phyloP scores from a whole-genome alignment of 2,797 vertebrate species.

The Danio jaintianensis region DNA sequence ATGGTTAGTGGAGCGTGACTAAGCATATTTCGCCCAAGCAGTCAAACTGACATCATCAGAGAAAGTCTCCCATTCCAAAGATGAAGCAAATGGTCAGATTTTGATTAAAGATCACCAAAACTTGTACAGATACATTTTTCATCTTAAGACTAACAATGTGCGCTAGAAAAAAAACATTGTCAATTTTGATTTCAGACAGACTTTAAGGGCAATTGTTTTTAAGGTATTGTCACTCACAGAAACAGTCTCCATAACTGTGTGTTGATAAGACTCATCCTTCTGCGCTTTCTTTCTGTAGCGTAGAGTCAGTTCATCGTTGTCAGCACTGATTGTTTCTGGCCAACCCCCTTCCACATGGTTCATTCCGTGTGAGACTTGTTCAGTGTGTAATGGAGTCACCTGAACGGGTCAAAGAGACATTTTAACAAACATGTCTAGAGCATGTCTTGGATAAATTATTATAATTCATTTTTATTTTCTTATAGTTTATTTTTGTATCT shows the following conservation, averaged over 20 bases:
- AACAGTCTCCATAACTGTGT: conserved; percentile 79
- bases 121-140: too few relatives aligned
- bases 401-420: conserved; percentile 58
- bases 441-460: neutral
- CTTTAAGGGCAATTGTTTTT: neutral
- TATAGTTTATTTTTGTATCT: neutral
- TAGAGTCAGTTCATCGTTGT: conserved; percentile 86
- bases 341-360: conserved; percentile 92
- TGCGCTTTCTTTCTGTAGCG: conserved; percentile 93
- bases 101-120: too few relatives aligned
- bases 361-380: conserved; percentile 79
- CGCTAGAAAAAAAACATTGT: too few relatives aligned
- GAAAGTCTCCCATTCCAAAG: too few relatives aligned
- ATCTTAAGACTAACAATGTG: too few relatives aligned
- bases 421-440: neutral
- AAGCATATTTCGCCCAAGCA: too few relatives aligned
- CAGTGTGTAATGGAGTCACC: conserved; percentile 73
- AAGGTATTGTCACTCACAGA: conserved; percentile 73
- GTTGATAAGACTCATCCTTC: conserved; percentile 87
- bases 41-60: too few relatives aligned
- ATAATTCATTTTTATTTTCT: neutral
- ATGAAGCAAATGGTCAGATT: too few relatives aligned
- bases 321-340: conserved; percentile 88
- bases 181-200: too few relatives aligned
- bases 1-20: too few relatives aligned